Conservation (phyloP, 2,888 invertebrate genomes). For the Sepioteuthis lessoniana region DNA sequence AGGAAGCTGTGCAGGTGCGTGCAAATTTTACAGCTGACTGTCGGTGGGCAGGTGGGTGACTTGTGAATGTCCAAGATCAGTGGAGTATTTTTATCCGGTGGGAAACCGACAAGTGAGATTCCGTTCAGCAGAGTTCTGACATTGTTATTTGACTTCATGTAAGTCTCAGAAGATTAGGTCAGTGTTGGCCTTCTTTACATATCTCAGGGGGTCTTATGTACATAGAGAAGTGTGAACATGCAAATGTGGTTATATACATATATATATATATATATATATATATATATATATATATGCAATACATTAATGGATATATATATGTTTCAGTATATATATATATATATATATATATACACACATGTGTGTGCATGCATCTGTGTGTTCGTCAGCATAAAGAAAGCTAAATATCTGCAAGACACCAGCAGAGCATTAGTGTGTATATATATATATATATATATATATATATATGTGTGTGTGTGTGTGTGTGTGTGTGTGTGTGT, state of each 20-base stretch:
- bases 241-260: neutral
- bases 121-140: neutral
- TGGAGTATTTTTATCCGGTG: neutral
- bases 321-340: no score
- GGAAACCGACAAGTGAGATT: neutral
- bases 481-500: no score
- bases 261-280: neutral
- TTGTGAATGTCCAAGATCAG: neutral
- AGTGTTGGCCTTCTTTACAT: neutral
- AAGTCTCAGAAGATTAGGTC: slow-evolving; percentile 21
- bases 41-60: neutral
- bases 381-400: no score
- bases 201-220: neutral
- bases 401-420: no score
- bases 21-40: neutral
- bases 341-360: no score
- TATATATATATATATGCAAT: neutral
- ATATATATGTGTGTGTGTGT: no score
- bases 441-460: no score
- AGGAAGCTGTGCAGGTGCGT: neutral
- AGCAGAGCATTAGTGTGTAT: no score
- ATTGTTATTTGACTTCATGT: neutral
- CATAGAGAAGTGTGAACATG: neutral
- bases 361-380: no score
- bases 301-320: no score